Evolutionary conservation across 1,140 invertebrate species (phyloP), one percentile per base, ranked within the genome.

Genomic region (Bombus cullumanus): DNA sequence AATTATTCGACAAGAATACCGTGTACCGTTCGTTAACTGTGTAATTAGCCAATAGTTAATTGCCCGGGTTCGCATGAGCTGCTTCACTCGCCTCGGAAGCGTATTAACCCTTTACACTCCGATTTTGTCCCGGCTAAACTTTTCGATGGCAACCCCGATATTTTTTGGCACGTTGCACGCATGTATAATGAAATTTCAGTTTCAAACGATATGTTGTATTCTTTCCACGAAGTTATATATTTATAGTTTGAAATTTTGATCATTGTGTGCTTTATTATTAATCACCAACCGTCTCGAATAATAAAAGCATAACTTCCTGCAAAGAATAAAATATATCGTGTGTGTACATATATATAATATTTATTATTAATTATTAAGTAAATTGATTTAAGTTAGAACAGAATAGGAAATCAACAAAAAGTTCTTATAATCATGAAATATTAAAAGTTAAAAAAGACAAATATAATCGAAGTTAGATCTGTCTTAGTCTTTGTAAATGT

Each of bases 21-120:
- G 25, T 81, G 81, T 75, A 73, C 82, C 81, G 88, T 77, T 84
- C 89, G 89, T 91, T 91, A 91, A 91, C 89, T 66, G 57, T 85
- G 79, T 87, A 91, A 91, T 91, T 91, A 91, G 90, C 83, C 88
- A 85, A 91, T 91, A 89, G 77, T 85, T 91, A 91, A 91, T 91
- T 91, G 90, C 83, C 69, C 76, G 88, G 64, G 86, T 91, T 91
- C 90, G 88, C 90, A 89, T 79, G 83, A 76, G 86, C 89, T 72
- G 39, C 47, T 84, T 83, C 53, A 76, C 86, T 76, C 71, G 73
- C 34, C 62, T 69, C 62, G 47, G 31, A 83, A 85, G 37, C 37
- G 59, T 78, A 81, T 90, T 86, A 90, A 66, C 31, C n/a, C 64
- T 66, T 62, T 62, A n/a, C 59, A 62, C 12, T 62, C 28, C 59